phyloP scores from a whole-genome alignment of 2,797 vertebrate genomes.

The Novumbra hubbsi region DNA sequence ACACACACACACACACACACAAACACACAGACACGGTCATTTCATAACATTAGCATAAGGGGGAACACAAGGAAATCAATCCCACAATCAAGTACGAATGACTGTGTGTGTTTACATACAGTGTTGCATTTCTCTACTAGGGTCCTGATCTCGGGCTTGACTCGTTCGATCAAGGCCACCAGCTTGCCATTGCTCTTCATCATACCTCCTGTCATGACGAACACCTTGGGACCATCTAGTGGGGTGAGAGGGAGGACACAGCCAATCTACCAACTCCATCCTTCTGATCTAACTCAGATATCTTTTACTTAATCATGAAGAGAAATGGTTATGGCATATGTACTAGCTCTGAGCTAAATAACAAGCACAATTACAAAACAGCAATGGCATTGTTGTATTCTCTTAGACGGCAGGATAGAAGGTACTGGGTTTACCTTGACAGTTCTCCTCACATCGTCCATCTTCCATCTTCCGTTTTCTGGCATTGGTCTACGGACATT shows the following conservation, averaged over 20 bases:
- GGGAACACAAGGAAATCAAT: background rate
- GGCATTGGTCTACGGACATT: constrained; percentile 71
- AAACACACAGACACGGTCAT: background rate
- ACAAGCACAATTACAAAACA: background rate
- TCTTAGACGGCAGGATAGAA: background rate
- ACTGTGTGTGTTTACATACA: constrained; percentile 44
- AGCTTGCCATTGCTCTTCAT: constrained; percentile 66
- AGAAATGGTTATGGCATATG: background rate
- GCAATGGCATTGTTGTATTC: background rate
- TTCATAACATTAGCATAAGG: background rate
- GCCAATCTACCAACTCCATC: background rate
- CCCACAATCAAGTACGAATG: background rate
- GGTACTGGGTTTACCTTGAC: constrained; percentile 59
- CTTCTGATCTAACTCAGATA: background rate
- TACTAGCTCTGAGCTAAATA: background rate
- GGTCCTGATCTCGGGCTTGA: constrained; percentile 72
- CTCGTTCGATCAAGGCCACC: constrained; percentile 57
- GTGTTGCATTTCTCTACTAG: constrained; percentile 71
- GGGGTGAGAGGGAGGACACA: background rate
- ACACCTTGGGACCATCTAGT: constrained; percentile 79
- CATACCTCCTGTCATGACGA: constrained; percentile 64
- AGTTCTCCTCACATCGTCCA: constrained; percentile 67
- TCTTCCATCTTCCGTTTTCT: constrained; percentile 86
- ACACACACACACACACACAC: too few relatives aligned
- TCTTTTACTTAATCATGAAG: background rate